A percentile compares a stretch with the other conserved stretches of the same genome.
Conservation (phyloP, 2,888 invertebrate genomes). For the Bibio marci region DNA sequence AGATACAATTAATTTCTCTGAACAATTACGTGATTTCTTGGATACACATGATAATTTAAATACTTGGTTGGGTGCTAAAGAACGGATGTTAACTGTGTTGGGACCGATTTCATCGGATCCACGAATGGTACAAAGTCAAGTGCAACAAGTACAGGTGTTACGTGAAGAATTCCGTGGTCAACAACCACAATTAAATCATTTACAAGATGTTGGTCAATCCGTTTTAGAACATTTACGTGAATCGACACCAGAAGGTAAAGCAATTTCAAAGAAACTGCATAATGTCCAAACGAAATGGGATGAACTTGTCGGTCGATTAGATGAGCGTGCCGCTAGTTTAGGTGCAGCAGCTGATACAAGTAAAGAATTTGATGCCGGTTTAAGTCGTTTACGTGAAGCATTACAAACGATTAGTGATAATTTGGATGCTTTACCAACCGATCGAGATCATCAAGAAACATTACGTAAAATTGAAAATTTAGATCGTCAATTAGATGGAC, state of each 20-base stretch:
- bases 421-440: conserved; percentile 61
- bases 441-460: conserved; percentile 74
- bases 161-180: conserved; percentile 90
- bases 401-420: conserved; percentile 74
- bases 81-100: conserved; percentile 85
- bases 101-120: conserved; percentile 95
- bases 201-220: conserved; percentile 63
- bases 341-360: conserved; percentile 87
- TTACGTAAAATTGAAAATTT: conserved; percentile 73
- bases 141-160: conserved; percentile 85
- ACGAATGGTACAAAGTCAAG: conserved; percentile 87
- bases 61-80: conserved; percentile 82
- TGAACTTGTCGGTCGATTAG: conserved; percentile 59
- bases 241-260: conserved; percentile 41
- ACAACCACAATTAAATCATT: conserved; percentile 73
- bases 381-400: conserved; percentile 70
- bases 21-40: conserved; percentile 81
- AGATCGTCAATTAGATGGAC: conserved; percentile 76
- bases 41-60: conserved; percentile 72
- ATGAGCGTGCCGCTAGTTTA: conserved; percentile 73
- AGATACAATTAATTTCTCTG: conserved; percentile 36
- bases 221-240: conserved; percentile 43
- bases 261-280: conserved; percentile 52
- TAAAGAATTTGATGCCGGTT: conserved; percentile 78
- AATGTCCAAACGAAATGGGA: conserved; percentile 64